Conservation (phyloP, 2,888 invertebrate species). For the Pinctada fucata region DNA sequence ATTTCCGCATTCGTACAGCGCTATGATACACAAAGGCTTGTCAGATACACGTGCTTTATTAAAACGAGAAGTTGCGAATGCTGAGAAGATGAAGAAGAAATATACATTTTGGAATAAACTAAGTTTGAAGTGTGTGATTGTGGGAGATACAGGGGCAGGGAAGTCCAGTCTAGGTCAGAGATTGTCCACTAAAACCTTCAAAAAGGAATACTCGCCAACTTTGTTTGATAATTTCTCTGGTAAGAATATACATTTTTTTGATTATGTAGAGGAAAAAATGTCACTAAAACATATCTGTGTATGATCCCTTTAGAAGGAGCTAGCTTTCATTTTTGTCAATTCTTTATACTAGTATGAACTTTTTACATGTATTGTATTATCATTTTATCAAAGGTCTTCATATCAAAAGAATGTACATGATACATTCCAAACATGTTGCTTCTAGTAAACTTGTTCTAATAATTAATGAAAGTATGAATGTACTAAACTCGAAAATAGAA, state of each 20-base stretch:
- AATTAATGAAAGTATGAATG: no score
- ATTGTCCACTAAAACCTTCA: slow-evolving; percentile 60
- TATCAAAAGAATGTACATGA: no score
- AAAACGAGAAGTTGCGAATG: neutral
- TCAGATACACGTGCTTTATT: slow-evolving; percentile 1
- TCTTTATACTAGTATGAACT: no score
- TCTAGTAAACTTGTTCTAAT: no score
- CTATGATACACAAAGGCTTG: neutral
- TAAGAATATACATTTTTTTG: slow-evolving; percentile 38
- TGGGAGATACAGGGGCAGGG: slow-evolving; percentile 66
- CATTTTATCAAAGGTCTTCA: no score
- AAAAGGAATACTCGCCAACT: slow-evolving; percentile 63
- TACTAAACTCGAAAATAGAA: no score
- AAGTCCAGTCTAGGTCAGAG: slow-evolving; percentile 62
- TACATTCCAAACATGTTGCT: no score
- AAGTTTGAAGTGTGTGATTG: slow-evolving; percentile 66
- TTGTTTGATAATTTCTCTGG: slow-evolving; percentile 69
- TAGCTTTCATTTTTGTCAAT: no score
- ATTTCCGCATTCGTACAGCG: neutral
- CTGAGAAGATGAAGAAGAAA: slow-evolving; percentile 51
- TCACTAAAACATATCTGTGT: neutral
- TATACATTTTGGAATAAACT: slow-evolving; percentile 53
- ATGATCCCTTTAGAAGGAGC: no score
- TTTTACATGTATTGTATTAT: no score
- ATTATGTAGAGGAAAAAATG: neutral